These are phyloP conservation scores for Amphipoea lucens DNA, from an alignment of 2,888 invertebrate species.

Conservation along the genomic window DNA sequence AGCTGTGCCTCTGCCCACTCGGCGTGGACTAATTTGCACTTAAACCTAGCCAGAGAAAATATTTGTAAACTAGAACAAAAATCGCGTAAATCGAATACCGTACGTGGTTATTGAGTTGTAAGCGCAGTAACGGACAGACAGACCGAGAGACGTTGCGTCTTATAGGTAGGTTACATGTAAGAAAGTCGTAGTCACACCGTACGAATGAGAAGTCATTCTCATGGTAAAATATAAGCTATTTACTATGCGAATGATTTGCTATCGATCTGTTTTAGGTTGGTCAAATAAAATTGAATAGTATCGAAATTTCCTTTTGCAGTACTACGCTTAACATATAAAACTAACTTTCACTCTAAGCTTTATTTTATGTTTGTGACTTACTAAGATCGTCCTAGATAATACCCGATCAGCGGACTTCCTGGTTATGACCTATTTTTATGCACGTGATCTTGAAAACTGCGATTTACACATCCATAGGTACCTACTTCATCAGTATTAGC, in stretches of 20 bases:
- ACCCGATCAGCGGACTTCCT: conserved; percentile 34
- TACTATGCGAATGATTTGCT: conserved; percentile 14
- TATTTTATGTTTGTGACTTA: conserved; percentile 55
- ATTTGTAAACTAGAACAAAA: conserved; percentile 44
- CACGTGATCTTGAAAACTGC: conserved; percentile 11
- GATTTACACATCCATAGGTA: conserved; percentile 4
- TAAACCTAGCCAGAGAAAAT: conserved; percentile 35
- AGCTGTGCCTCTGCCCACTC: background rate
- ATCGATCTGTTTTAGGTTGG: conserved; percentile 12
- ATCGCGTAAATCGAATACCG: conserved; percentile 49
- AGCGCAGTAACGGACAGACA: conserved; percentile 41
- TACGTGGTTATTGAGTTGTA: conserved; percentile 40
- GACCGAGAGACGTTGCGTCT: conserved; percentile 17
- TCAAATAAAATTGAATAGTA: conserved; percentile 23
- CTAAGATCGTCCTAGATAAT: conserved; percentile 57
- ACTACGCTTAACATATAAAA: conserved; percentile 58
- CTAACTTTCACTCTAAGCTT: conserved; percentile 65
- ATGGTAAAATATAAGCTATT: conserved; percentile 35
- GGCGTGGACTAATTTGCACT: conserved; percentile 11
- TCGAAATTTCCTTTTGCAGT: conserved; percentile 61
- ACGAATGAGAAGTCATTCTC: conserved; percentile 16
- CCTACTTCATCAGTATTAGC: conserved; percentile 20
- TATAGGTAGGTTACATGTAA: conserved; percentile 4
- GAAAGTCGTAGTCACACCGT: conserved; percentile 23
- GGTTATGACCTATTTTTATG: conserved; percentile 46